Percentiles rank a stretch among this genome's conserved stretches.
These are phyloP conservation scores for Lutjanus argentimaculatus DNA, from an alignment of 2,797 vertebrate species.

Conservation along the genomic window DNA sequence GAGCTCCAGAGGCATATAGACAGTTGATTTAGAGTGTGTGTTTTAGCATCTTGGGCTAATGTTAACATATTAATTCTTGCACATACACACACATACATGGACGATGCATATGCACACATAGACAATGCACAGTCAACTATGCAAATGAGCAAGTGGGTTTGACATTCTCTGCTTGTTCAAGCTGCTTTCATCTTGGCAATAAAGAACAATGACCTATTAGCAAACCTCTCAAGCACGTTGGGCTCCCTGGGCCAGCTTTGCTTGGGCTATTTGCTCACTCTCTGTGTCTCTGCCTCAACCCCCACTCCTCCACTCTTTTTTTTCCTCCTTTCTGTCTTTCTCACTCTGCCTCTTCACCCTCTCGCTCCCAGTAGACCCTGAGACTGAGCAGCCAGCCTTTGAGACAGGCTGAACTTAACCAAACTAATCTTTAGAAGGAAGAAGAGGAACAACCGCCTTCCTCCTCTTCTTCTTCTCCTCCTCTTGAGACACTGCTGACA, in stretches of 20 bases:
- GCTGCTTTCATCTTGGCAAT: slow-evolving; percentile 69
- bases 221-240: slow-evolving; percentile 57
- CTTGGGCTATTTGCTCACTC: slow-evolving; percentile 60
- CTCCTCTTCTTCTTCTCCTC: slow-evolving; percentile 26
- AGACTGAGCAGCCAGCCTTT: slow-evolving; percentile 59
- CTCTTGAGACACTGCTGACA: slow-evolving; percentile 78
- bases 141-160: slow-evolving; percentile 57
- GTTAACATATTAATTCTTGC: slow-evolving; percentile 31
- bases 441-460: slow-evolving; percentile 38
- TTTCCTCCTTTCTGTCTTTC: slow-evolving; percentile 20
- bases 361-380: slow-evolving; percentile 55
- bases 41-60: background rate
- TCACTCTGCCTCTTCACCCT: slow-evolving; percentile 36
- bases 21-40: slow-evolving; percentile 4
- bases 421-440: slow-evolving; percentile 72
- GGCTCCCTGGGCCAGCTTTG: slow-evolving; percentile 47
- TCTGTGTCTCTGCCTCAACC: slow-evolving; percentile 12
- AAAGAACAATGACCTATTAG: slow-evolving; percentile 75
- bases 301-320: background rate
- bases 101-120: slow-evolving; percentile 23
- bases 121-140: slow-evolving; percentile 35
- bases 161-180: slow-evolving; percentile 51
- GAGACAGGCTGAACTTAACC: slow-evolving; percentile 74
- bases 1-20: background rate
- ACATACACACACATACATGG: slow-evolving; percentile 2